phyloP scores from a whole-genome alignment of 1,140 invertebrate genomes.

The Drosophila bocqueti region DNA sequence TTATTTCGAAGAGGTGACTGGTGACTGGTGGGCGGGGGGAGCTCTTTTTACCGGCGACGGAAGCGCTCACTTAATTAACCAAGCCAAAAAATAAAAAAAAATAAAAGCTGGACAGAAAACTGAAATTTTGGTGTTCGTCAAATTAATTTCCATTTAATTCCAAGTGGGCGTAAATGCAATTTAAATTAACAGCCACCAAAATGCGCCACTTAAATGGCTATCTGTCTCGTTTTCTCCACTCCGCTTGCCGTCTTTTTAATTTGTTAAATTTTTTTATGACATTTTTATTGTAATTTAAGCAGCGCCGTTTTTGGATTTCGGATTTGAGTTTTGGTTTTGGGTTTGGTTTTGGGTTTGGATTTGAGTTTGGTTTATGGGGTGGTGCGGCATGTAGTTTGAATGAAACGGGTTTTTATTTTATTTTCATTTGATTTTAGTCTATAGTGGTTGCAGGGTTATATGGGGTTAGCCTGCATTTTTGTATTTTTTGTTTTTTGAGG shows the following conservation, averaged over 20 bases:
- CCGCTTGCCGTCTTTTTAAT: conserved; percentile 32
- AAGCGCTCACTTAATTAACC: conserved; percentile 76
- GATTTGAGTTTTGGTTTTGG: conserved; percentile 20
- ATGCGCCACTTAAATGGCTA: conserved; percentile 48
- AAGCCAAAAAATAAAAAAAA: conserved; percentile 8
- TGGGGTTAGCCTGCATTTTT: conserved; percentile 2
- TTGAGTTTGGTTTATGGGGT: conserved; percentile 2
- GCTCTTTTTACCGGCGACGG: conserved; percentile 38
- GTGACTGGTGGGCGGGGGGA: neutral
- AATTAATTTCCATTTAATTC: conserved; percentile 83
- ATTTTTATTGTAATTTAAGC: conserved; percentile 69
- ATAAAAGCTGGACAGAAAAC: conserved; percentile 3
- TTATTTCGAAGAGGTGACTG: conserved; percentile 3
- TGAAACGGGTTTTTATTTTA: conserved; percentile 26
- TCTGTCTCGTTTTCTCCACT: conserved; percentile 13
- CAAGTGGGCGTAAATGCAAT: conserved; percentile 81
- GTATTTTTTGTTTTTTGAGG: neutral
- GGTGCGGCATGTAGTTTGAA: conserved; percentile 40
- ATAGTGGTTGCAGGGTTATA: neutral
- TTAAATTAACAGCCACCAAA: conserved; percentile 76
- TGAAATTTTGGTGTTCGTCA: conserved; percentile 61
- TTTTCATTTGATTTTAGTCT: conserved; percentile 15
- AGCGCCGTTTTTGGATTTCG: conserved; percentile 31
- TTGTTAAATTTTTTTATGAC: conserved; percentile 58
- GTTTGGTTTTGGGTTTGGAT: conserved; percentile 15